Evolutionary conservation across 2,888 invertebrate species (phyloP).

Genomic region (Drosophila birchii): DNA sequence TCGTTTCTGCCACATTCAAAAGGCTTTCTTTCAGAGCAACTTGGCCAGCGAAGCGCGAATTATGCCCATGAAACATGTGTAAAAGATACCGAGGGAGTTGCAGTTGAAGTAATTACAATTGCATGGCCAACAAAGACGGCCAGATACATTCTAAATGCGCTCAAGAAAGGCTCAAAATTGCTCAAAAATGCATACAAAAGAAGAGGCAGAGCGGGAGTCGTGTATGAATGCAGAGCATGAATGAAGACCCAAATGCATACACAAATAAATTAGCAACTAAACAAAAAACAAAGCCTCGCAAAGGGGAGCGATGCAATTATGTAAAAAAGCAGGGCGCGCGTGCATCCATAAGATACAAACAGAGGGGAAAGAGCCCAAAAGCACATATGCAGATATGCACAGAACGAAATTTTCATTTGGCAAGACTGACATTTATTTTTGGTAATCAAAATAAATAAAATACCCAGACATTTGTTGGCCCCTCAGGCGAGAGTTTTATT

Average conservation of each 20-base stretch:
- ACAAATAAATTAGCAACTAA: constrained; percentile 78
- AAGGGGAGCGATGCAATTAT: constrained; percentile 65
- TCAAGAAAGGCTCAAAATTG: constrained; percentile 41
- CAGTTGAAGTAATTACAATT: constrained; percentile 73
- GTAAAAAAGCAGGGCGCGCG: constrained; percentile 57
- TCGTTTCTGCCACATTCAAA: constrained; percentile 40
- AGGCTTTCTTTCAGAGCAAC: constrained; percentile 38
- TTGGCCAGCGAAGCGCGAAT: constrained; percentile 66
- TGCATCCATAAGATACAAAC: constrained; percentile 57
- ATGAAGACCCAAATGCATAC: constrained; percentile 69
- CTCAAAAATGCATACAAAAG: constrained; percentile 59
- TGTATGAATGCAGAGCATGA: constrained; percentile 43
- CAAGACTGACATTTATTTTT: constrained; percentile 1
- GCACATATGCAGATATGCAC: constrained; percentile 8
- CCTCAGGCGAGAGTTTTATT: background rate
- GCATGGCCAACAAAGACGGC: constrained; percentile 30
- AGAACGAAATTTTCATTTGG: background rate
- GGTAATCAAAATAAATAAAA: constrained; percentile 1
- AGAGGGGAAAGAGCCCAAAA: constrained; percentile 2
- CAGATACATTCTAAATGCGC: constrained; percentile 46
- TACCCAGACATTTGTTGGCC: background rate
- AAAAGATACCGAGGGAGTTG: constrained; percentile 50
- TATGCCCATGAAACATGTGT: constrained; percentile 61
- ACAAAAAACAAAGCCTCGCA: constrained; percentile 56
- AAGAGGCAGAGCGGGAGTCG: constrained; percentile 21